Evolutionary conservation across 2,113 vertebrate species (phyloP), one percentile per base, ranked within the genome.

Genomic region (Paralichthys olivaceus): DNA sequence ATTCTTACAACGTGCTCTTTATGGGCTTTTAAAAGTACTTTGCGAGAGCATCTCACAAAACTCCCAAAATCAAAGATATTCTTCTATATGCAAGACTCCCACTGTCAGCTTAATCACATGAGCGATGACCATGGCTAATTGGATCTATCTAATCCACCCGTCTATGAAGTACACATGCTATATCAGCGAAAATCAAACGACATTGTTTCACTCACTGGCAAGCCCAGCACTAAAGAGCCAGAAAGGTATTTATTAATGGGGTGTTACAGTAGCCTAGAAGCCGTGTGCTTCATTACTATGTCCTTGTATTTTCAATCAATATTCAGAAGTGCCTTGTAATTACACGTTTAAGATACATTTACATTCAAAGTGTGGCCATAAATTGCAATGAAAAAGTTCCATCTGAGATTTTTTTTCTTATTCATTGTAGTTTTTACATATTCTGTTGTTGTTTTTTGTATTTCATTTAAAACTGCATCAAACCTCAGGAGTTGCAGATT

Each of bases 241-340:
- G 80, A 88, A 77, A 89, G 88, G 90, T 91, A 84, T 89, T 84
- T 90, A 89, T 86, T 90, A 91, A 89, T 83, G 77, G 83, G 79
- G 75, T 64, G 79, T 74, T 87, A 78, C 74, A 89, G 71, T 78
- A 60, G 72, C 69, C 69, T 43, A 62, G 73, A 64, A 54, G 57
- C 57, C 26, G 8, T 40, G 75, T 81, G 87, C 78, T 86, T 84
- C 64, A 86, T 90, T 88, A 80, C 66, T 71, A 54, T 62, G 78
- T 76, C 84, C 75, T 91, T 80, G 70, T 87, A 77, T 79, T 60
- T 71, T 73, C 71, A 87, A 88, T 86, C 86, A 84, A 87, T 89
- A 92, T 88, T 89, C 76, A 89, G 88, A 85, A 84, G 88, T 90
- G 80, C 72, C 71, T 74, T 43, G 65, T 85, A 87, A 89, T 88